Evolutionary conservation across 2,797 vertebrate species (phyloP), one percentile per base, ranked within the genome.

Genomic region (Liparis tanakae): DNA sequence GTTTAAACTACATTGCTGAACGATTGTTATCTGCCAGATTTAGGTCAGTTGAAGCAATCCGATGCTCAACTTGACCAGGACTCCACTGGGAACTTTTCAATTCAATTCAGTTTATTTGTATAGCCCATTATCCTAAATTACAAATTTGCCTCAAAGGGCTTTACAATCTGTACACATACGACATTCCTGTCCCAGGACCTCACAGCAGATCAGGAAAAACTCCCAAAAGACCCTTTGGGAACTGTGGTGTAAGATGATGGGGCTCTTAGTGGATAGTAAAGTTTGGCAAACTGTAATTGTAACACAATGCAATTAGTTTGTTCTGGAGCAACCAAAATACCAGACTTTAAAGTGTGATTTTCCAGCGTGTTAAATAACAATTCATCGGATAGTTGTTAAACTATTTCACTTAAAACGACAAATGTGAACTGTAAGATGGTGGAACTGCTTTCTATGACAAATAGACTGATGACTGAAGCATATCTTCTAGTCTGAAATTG

Each of bases 401-500:
- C 39, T 10, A 53, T 56, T 55, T 71, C 20, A 41, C 9, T 20
- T 22, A 51, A 51, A 51, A 51, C n/a, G 8, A 51, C 48, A 51
- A 22, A 51, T 51, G 48, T 51, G 20, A 51, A 51, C 50, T 12
- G n/a, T 10, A 22, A 6, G 20, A 51, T 22, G n/a, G 5, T 22
- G 10, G 10, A 51, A 51, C n/a, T 51, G 13, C 34, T 82, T 78
- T 70, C 14, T 74, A 20, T 65, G 67, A 30, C 25, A 30, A 30
- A 30, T 30, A 30, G 41, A 18, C 55, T 57, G 70, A 72, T 43
- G 57, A 60, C 58, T 54, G 44, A 51, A 25, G 54, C 1, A 1
- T 3, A 43, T 56, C 77, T 71, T 78, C 46, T 36, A 57, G 50
- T 85, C 53, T 36, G 64, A 56, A 59, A 60, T 58, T 62, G 18